Evolutionary conservation across 2,113 vertebrate species (phyloP), one percentile per base, ranked within the genome.

Genomic region (Labeo catla): DNA sequence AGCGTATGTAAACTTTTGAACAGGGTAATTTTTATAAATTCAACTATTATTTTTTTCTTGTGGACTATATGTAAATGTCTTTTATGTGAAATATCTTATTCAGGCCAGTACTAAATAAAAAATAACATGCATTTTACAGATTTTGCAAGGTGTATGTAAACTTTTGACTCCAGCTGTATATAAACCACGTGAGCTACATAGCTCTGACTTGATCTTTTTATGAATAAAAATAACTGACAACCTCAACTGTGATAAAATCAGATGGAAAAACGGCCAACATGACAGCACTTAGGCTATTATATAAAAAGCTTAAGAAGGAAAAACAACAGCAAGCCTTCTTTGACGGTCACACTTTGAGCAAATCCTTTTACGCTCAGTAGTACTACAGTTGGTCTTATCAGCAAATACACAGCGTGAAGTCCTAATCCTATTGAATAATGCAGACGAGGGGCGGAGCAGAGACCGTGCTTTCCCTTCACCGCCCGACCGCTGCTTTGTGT

Each of bases 391-490:
- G 43, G 49, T 73, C 77, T 79, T 70, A 39, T 19, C 47, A 79
- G 76, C 72, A 76, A 83, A 84, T 83, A 81, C 86, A 68, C 49
- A 76, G 68, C 50, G 52, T 47, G 68, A 59, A 47, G 72, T 66
- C 70, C 54, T 87, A 88, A 90, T 89, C 81, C 73, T 82, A 77
- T 59, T 85, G 82, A 89, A 80, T 88, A 88, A 87, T 85, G 54
- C 81, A 84, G 39, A 66, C 5, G 34, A 77, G 74, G 68, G 61
- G 86, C 39, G 83, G 80, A 9, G 45, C 47, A 50, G 2, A 70
- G 63, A 52, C 63, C n/a, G 0, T 1, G 10, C 57, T 57, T 59
- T 84, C 68, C 43, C 82, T 57, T 72, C 61, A 72, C 13, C 2
- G 21, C 57, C 81, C 73, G 13, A 72, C 57, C 21, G 28, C 79